Percentiles rank a stretch among this genome's conserved stretches.
Conservation (phyloP, 2,888 invertebrate species). For the Lagria hirta region DNA sequence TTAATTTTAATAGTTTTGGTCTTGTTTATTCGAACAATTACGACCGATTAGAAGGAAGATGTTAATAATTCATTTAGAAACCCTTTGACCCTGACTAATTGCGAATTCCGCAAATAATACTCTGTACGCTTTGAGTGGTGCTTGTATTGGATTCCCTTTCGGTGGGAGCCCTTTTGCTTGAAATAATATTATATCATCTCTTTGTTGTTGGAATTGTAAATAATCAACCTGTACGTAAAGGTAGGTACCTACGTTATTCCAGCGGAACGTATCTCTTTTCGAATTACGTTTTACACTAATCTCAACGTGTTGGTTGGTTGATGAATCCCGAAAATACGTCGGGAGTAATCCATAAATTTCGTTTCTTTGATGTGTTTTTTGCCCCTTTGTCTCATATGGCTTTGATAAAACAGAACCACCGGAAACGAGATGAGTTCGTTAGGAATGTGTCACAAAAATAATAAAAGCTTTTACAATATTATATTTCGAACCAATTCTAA, state of each 20-base stretch:
- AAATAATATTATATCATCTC: constrained; percentile 31
- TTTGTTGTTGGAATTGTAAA: constrained; percentile 17
- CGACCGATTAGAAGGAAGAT: constrained; percentile 20
- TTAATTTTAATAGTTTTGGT: constrained; percentile 15
- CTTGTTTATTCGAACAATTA: constrained; percentile 22
- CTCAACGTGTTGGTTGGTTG: constrained; percentile 11
- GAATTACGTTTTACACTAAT: constrained; percentile 10
- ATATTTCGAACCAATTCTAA: too few relatives aligned
- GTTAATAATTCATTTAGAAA: constrained; percentile 28
- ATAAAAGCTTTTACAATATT: too few relatives aligned
- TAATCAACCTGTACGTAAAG: too few relatives aligned
- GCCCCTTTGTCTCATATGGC: constrained; percentile 17
- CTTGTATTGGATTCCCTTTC: constrained; percentile 27
- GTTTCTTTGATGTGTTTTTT: constrained; percentile 20
- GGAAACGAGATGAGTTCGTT: too few relatives aligned
- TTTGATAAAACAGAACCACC: constrained; percentile 11
- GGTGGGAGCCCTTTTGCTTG: constrained; percentile 24
- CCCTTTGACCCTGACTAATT: constrained; percentile 31
- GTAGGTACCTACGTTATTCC: constrained; percentile 5
- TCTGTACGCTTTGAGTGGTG: constrained; percentile 24
- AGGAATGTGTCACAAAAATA: too few relatives aligned
- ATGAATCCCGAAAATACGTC: constrained; percentile 7
- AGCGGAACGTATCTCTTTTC: constrained; percentile 14
- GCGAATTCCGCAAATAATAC: constrained; percentile 29
- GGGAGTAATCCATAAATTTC: constrained; percentile 20